Conservation (phyloP, 2,797 vertebrate species). For the Channallabes apus region DNA sequence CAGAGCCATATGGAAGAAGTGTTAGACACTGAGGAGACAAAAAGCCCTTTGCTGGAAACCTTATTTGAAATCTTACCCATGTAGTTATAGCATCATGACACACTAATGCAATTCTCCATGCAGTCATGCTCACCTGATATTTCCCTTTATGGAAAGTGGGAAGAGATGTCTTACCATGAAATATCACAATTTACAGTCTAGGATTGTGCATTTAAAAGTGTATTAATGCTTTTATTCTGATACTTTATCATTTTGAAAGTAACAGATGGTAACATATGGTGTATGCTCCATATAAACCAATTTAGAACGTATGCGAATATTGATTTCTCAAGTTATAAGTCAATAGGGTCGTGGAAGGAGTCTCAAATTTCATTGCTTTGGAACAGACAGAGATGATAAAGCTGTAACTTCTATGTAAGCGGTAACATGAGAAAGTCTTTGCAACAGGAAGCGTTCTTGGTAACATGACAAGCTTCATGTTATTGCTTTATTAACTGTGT, state of each 20-base stretch:
- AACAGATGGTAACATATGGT: background rate
- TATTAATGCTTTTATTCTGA: background rate
- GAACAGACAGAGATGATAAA: too few relatives aligned
- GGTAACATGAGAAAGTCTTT: background rate
- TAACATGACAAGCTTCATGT: background rate
- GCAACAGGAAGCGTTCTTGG: background rate
- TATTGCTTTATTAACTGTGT: background rate
- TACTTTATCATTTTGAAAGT: background rate
- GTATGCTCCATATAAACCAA: background rate
- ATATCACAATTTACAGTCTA: background rate
- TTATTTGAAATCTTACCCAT: background rate
- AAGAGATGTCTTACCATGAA: background rate
- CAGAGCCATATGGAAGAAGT: background rate
- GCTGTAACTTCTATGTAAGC: too few relatives aligned
- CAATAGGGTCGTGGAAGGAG: background rate
- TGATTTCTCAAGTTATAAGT: too few relatives aligned
- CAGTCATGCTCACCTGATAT: background rate
- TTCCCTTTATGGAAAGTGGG: background rate
- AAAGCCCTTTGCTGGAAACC: background rate
- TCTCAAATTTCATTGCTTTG: background rate
- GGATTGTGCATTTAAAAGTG: background rate
- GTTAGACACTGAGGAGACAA: background rate
- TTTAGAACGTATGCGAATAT: background rate
- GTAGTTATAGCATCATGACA: background rate
- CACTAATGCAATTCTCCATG: background rate